These are phyloP conservation scores for Lymantria monacha DNA, from an alignment of 2,888 invertebrate genomes.

Conservation along the genomic window DNA sequence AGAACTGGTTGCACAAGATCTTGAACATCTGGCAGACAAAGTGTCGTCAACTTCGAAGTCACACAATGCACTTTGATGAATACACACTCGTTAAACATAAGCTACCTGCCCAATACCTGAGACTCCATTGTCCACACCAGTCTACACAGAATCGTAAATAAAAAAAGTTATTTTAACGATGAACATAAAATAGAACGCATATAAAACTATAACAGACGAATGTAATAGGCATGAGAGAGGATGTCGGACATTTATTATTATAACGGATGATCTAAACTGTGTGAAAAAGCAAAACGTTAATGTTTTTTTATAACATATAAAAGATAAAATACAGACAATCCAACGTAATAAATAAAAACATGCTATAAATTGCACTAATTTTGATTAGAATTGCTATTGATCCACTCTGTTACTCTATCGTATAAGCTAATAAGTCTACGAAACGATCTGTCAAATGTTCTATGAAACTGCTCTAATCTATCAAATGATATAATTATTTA, in stretches of 20 bases:
- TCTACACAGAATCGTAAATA: slow-evolving; percentile 28
- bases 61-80: slow-evolving; percentile 47
- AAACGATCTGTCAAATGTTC: too few species aligned
- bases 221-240: slow-evolving; percentile 7
- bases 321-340: too few species aligned
- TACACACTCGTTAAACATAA: slow-evolving; percentile 27
- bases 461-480: too few species aligned
- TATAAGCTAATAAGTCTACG: too few species aligned
- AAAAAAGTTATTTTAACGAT: slow-evolving; percentile 22
- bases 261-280: not conserved
- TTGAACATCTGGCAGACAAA: slow-evolving; percentile 70
- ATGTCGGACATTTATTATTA: slow-evolving; percentile 17
- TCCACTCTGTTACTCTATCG: too few species aligned
- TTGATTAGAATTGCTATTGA: too few species aligned
- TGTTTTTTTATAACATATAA: not conserved
- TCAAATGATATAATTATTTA: too few species aligned
- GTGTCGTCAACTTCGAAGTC: slow-evolving; percentile 55
- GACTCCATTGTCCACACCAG: slow-evolving; percentile 24
- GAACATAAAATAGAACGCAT: slow-evolving; percentile 24
- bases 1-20: slow-evolving; percentile 41
- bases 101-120: slow-evolving; percentile 56
- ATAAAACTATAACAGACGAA: slow-evolving; percentile 20
- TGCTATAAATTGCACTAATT: too few species aligned
- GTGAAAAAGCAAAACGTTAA: slow-evolving; percentile 2
- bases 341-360: too few species aligned